Percentiles rank a stretch among this genome's conserved stretches.
phyloP scores from a whole-genome alignment of 2,888 invertebrate genomes.

The Sarcophaga rosellei region DNA sequence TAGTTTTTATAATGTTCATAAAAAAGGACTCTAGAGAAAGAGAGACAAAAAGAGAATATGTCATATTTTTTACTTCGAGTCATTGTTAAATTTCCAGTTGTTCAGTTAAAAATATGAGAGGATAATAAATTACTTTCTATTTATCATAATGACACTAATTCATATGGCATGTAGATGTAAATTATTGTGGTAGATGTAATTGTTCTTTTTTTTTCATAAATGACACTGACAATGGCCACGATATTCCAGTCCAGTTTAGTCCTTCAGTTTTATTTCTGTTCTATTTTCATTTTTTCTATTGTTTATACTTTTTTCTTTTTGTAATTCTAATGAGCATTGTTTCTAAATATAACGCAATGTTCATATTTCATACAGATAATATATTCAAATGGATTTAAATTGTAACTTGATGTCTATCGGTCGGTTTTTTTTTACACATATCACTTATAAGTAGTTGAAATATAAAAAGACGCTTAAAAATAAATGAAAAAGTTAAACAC shows the following conservation, averaged over 20 bases:
- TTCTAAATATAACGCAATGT: not conserved
- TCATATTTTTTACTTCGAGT: not conserved
- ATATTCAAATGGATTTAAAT: not conserved
- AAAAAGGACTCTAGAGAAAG: conserved; percentile 32
- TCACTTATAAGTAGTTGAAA: conserved; percentile 32
- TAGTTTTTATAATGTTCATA: not conserved
- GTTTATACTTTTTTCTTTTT: not conserved
- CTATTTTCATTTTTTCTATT: not conserved
- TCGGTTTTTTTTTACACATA: conserved; percentile 1
- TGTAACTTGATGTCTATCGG: conserved; percentile 8
- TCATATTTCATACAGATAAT: not conserved
- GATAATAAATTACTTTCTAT: conserved; percentile 43
- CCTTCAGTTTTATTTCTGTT: not conserved
- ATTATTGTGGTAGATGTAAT: not conserved
- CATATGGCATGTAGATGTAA: conserved; percentile 27
- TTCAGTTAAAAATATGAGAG: not conserved
- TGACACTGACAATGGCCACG: conserved; percentile 51
- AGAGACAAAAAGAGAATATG: conserved; percentile 20
- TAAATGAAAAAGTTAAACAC: conserved; percentile 70
- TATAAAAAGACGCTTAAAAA: conserved; percentile 4
- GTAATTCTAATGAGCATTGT: not conserved
- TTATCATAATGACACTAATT: conserved; percentile 52
- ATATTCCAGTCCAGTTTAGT: not conserved
- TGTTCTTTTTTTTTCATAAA: conserved; percentile 22
- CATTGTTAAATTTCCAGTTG: not conserved